These are phyloP conservation scores for Diadema setosum DNA, from an alignment of 35 echinoderm and acorn worm species.

Conservation along the genomic window DNA sequence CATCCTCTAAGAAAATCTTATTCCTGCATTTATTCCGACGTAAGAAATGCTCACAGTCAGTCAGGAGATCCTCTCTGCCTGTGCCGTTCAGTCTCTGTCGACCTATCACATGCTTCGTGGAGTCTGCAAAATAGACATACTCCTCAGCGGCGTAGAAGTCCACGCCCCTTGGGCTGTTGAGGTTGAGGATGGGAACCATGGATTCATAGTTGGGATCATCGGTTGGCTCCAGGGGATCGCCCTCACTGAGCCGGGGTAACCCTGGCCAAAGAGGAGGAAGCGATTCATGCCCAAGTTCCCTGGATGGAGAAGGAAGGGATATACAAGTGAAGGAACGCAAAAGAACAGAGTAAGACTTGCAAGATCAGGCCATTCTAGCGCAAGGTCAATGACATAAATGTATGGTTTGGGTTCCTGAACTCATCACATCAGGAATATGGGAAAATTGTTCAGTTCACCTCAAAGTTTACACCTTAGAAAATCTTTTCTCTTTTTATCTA, in stretches of 20 bases:
- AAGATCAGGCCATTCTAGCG: no score
- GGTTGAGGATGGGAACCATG: conserved; percentile 53
- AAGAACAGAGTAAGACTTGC: neutral
- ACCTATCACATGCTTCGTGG: conserved; percentile 60
- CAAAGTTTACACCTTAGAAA: no score
- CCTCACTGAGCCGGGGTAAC: conserved; percentile 77
- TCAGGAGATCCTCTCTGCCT: conserved; percentile 20
- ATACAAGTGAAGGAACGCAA: neutral
- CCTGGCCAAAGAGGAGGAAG: conserved; percentile 84
- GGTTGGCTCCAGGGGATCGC: conserved; percentile 51
- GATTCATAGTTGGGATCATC: conserved; percentile 42
- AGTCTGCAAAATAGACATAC: conserved; percentile 88
- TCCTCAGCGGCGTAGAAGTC: conserved; percentile 74
- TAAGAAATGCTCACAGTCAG: conserved; percentile 73
- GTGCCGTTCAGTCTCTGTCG: conserved; percentile 55
- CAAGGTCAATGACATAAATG: no score
- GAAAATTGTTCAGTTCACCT: no score
- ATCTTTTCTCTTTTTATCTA: no score
- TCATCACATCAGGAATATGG: no score
- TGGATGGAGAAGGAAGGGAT: conserved; percentile 14
- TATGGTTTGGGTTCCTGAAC: no score
- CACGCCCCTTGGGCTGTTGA: conserved; percentile 81
- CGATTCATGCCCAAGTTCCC: conserved; percentile 4
- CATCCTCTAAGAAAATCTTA: no score
- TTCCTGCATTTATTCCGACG: no score